Evolutionary conservation across 2,113 vertebrate species (phyloP).

Genomic region (Taxidea taxus): DNA sequence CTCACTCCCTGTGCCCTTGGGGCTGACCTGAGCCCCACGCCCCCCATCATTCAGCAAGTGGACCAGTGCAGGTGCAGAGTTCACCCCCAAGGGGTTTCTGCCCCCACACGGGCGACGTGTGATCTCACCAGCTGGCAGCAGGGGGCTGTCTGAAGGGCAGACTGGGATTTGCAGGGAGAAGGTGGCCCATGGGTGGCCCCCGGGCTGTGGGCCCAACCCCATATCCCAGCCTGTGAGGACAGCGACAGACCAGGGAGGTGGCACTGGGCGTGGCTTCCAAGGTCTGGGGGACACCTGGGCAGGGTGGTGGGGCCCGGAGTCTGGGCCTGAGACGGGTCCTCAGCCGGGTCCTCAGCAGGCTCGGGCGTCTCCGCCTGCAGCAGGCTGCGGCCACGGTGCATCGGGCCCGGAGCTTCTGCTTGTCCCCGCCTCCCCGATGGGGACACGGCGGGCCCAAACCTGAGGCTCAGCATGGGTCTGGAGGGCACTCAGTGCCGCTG

Average conservation of each 20-base stretch:
- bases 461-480: accelerated
- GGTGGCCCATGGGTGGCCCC: accelerated
- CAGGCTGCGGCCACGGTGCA: accelerated
- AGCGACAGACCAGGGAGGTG: accelerated
- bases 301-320: background rate
- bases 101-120: accelerated
- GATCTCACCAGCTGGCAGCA: background rate
- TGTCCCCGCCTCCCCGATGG: accelerated
- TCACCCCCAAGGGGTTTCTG: accelerated
- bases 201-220: accelerated
- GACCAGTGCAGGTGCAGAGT: accelerated
- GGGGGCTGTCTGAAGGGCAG: background rate
- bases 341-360: background rate
- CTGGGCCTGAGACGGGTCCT: background rate
- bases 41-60: accelerated
- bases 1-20: accelerated
- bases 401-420: background rate
- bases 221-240: accelerated
- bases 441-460: accelerated
- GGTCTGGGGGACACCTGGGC: background rate
- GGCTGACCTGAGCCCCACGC: background rate
- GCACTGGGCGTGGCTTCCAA: background rate
- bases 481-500: accelerated
- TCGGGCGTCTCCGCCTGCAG: background rate
- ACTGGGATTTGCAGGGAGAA: background rate